These are phyloP conservation scores for Phrixothrix hirtus DNA, from an alignment of 2,888 invertebrate genomes.

Conservation along the genomic window DNA sequence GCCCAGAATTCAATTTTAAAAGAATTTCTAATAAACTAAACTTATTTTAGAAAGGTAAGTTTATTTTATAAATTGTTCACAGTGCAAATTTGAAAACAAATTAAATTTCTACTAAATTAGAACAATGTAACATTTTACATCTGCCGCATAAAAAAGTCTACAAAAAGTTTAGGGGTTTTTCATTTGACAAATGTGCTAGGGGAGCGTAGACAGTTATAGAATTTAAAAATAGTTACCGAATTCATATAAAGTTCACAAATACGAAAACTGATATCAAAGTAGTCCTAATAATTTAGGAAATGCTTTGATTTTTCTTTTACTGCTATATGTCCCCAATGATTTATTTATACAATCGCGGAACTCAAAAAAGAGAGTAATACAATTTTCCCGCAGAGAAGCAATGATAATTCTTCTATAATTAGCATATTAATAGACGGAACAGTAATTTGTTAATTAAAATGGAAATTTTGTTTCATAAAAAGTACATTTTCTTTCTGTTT, in stretches of 20 bases:
- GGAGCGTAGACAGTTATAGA: slow-evolving; percentile 42
- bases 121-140: slow-evolving; percentile 47
- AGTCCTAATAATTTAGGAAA: slow-evolving; percentile 18
- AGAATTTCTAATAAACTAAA: too few species aligned
- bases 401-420: slow-evolving; percentile 24
- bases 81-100: slow-evolving; percentile 19
- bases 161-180: slow-evolving; percentile 39
- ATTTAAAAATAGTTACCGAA: slow-evolving; percentile 47
- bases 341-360: too few species aligned
- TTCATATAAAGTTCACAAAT: slow-evolving; percentile 37
- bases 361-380: too few species aligned
- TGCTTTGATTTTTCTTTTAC: slow-evolving; percentile 6
- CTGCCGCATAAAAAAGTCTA: slow-evolving; percentile 42
- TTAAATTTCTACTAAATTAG: slow-evolving; percentile 47
- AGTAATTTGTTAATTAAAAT: slow-evolving; percentile 41
- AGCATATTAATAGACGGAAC: slow-evolving; percentile 22
- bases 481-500: slow-evolving; percentile 23
- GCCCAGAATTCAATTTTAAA: too few species aligned
- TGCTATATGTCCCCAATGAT: slow-evolving; percentile 8
- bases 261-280: slow-evolving; percentile 23
- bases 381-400: too few species aligned
- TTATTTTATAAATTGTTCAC: slow-evolving; percentile 19
- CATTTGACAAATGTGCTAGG: slow-evolving; percentile 45
- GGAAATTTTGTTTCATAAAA: slow-evolving; percentile 39
- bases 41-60: slow-evolving; percentile 9